Conservation (phyloP, 1,140 invertebrate species). For the Drosophila mayri region DNA sequence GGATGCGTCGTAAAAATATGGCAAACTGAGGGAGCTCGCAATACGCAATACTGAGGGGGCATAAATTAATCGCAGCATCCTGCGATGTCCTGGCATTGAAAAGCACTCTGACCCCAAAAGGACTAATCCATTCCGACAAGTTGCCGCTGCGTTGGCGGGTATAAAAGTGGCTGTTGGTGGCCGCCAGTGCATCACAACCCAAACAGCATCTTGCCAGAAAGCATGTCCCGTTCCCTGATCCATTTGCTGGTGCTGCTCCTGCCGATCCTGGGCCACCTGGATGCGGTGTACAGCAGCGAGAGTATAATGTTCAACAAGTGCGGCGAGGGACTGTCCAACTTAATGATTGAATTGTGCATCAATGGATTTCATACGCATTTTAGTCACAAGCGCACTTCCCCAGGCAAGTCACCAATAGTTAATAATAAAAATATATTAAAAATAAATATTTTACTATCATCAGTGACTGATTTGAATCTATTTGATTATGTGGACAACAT, state of each 20-base stretch:
- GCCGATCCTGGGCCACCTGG: constrained; percentile 12
- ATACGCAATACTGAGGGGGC: constrained; percentile 18
- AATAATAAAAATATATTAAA: neutral
- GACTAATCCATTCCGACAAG: constrained; percentile 59
- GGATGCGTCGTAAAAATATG: constrained; percentile 1
- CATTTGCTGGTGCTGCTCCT: constrained; percentile 28
- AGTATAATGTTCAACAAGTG: constrained; percentile 15
- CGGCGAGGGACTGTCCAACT: constrained; percentile 21
- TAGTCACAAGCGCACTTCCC: constrained; percentile 34
- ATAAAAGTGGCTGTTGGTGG: constrained; percentile 46
- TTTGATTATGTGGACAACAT: constrained; percentile 62
- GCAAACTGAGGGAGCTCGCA: neutral
- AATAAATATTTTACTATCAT: neutral
- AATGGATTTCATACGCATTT: constrained; percentile 15
- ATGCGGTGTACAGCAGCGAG: constrained; percentile 12
- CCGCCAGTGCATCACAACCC: constrained; percentile 49
- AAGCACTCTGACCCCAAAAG: constrained; percentile 46
- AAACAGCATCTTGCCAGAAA: constrained; percentile 13
- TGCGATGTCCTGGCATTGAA: constrained; percentile 39
- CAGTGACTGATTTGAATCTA: constrained; percentile 44
- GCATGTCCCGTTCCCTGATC: constrained; percentile 29
- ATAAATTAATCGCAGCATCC: constrained; percentile 37
- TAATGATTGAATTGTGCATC: constrained; percentile 27
- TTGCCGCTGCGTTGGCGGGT: constrained; percentile 16
- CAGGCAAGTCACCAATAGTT: constrained; percentile 36